phyloP scores from a whole-genome alignment of 2,113 vertebrate genomes.

The Anolis sagrei region DNA sequence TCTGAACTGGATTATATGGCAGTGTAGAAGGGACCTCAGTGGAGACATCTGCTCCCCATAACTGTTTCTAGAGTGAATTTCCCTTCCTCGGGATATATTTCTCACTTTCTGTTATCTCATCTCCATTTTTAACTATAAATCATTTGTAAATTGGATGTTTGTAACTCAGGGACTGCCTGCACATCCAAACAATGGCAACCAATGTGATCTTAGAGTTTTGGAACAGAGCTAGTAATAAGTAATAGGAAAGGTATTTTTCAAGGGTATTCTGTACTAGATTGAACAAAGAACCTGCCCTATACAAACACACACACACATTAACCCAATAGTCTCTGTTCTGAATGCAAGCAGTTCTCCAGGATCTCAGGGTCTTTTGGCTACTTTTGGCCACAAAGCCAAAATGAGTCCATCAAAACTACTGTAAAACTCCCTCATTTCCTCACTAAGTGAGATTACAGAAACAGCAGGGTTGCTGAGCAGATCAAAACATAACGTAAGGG shows the following conservation, averaged over 20 bases:
- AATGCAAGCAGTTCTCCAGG: background rate
- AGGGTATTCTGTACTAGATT: background rate
- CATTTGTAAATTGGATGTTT: no score
- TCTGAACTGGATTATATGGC: no score
- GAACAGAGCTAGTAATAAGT: background rate
- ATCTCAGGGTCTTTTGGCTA: background rate
- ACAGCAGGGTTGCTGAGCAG: background rate
- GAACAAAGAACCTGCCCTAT: background rate
- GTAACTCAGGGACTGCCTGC: no score
- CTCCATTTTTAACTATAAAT: no score
- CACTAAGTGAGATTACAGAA: background rate
- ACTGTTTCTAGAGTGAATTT: no score
- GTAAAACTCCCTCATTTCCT: background rate
- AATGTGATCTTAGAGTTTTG: no score
- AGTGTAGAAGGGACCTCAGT: no score
- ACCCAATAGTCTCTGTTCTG: background rate
- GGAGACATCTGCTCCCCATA: no score
- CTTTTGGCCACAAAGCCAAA: background rate
- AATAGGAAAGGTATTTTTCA: background rate
- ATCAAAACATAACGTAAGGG: background rate
- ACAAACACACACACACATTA: background rate
- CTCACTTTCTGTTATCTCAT: no score
- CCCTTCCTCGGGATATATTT: no score
- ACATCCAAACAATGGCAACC: no score
- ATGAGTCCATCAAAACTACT: background rate